These are phyloP conservation scores for Drosophila ustulata DNA, from an alignment of 2,888 invertebrate species.

Conservation along the genomic window DNA sequence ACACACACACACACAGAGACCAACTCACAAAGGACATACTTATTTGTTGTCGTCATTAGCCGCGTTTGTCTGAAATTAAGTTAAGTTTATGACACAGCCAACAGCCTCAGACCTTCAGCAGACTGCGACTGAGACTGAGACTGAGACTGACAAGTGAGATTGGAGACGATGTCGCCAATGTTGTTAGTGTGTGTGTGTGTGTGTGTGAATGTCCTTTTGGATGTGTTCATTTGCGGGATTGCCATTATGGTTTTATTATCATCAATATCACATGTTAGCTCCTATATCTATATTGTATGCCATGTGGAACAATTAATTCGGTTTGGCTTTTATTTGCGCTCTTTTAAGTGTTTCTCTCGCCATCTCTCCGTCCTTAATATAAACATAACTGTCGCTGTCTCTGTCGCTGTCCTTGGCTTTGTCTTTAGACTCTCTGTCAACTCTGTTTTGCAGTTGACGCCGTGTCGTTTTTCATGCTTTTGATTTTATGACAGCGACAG, in stretches of 20 bases:
- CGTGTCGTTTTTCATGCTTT: slow-evolving; percentile 70
- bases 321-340: slow-evolving; percentile 69
- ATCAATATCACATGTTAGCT: slow-evolving; percentile 75
- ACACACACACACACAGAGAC: slow-evolving; percentile 12
- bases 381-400: slow-evolving; percentile 3
- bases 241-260: slow-evolving; percentile 79
- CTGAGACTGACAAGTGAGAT: slow-evolving; percentile 6
- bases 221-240: slow-evolving; percentile 46
- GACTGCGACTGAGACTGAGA: slow-evolving; percentile 19
- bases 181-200: not conserved
- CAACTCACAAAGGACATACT: slow-evolving; percentile 43
- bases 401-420: not conserved
- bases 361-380: slow-evolving; percentile 21
- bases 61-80: slow-evolving; percentile 77
- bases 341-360: slow-evolving; percentile 62
- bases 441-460: slow-evolving; percentile 35
- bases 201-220: slow-evolving; percentile 22
- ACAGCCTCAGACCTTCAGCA: slow-evolving; percentile 27
- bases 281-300: slow-evolving; percentile 41
- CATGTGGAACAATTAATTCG: slow-evolving; percentile 74
- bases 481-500: slow-evolving; percentile 78
- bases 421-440: slow-evolving; percentile 23
- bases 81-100: slow-evolving; percentile 71
- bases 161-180: slow-evolving; percentile 5
- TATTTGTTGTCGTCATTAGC: slow-evolving; percentile 77